Percentiles rank a stretch among this genome's conserved stretches.
These are phyloP conservation scores for Cottus gobio DNA, from an alignment of 2,113 vertebrate genomes.

Conservation along the genomic window DNA sequence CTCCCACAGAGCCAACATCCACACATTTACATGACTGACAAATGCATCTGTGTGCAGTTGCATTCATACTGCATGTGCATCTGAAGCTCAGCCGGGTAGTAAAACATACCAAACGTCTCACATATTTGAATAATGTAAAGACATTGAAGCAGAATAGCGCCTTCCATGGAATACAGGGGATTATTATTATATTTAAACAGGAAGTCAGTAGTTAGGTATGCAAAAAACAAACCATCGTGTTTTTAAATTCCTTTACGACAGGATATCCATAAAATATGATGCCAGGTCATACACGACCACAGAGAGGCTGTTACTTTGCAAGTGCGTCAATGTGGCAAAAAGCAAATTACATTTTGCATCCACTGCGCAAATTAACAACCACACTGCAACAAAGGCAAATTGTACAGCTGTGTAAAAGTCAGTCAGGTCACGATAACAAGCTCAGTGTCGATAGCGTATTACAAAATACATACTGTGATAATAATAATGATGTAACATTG, in stretches of 20 bases:
- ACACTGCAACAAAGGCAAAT: slow-evolving; percentile 38
- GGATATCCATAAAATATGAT: slow-evolving; percentile 31
- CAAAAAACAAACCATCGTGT: slow-evolving; percentile 27
- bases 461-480: not conserved
- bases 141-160: not conserved
- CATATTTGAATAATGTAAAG: slow-evolving; percentile 11
- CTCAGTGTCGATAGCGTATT: not conserved
- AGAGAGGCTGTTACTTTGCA: slow-evolving; percentile 64
- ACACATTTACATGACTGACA: not conserved
- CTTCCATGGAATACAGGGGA: slow-evolving; percentile 2
- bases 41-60: slow-evolving; percentile 17
- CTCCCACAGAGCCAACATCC: slow-evolving; percentile 8
- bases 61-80: not conserved
- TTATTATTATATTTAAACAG: slow-evolving; percentile 8
- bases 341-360: slow-evolving; percentile 60
- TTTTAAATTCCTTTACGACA: not conserved
- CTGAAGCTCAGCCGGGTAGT: not conserved
- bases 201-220: slow-evolving; percentile 27
- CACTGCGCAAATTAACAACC: slow-evolving; percentile 34
- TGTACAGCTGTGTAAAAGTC: slow-evolving; percentile 13
- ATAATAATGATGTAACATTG: not conserved
- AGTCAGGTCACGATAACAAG: not conserved
- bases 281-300: slow-evolving; percentile 14
- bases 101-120: not conserved
- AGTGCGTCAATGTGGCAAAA: slow-evolving; percentile 71